phyloP scores from a whole-genome alignment of 2,797 vertebrate species.

The Pangasius krempfi region DNA sequence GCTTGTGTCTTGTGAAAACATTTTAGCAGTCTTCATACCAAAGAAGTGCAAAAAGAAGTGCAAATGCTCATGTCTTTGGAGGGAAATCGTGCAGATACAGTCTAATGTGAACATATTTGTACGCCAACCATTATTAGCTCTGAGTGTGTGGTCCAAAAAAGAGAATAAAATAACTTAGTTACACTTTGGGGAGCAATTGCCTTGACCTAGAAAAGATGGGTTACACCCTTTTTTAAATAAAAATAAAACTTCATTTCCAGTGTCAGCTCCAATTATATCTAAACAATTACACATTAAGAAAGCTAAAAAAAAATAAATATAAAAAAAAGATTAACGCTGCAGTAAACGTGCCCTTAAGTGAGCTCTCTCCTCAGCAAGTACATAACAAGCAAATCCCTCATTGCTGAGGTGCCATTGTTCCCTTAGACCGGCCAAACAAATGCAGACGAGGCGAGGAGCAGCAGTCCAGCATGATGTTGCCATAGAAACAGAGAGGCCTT shows the following conservation, averaged over 20 bases:
- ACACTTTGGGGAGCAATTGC: constrained; percentile 47
- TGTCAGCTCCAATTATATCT: not conserved
- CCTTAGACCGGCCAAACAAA: constrained; percentile 48
- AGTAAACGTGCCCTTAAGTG: constrained; percentile 18
- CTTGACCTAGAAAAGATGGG: constrained; percentile 37
- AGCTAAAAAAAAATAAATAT: not conserved
- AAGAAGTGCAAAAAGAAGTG: constrained; percentile 29
- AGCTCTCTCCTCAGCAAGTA: constrained; percentile 19
- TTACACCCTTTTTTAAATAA: constrained; percentile 26
- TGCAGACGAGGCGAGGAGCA: constrained; percentile 47
- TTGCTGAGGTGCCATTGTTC: constrained; percentile 54
- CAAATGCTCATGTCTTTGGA: constrained; percentile 46
- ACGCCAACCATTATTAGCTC: constrained; percentile 22
- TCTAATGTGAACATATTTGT: constrained; percentile 39
- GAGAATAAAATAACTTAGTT: constrained; percentile 16
- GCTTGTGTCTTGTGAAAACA: constrained; percentile 40
- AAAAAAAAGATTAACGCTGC: constrained; percentile 18
- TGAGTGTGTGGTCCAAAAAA: constrained; percentile 54
- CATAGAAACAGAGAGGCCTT: constrained; percentile 61
- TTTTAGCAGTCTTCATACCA: constrained; percentile 39
- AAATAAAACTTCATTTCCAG: not conserved
- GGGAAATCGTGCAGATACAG: constrained; percentile 47
- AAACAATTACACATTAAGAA: constrained; percentile 1
- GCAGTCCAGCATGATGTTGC: constrained; percentile 53
- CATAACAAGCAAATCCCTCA: constrained; percentile 26